Evolutionary conservation across 2,797 vertebrate species (phyloP), one percentile per base, ranked within the genome.

Genomic region (Alca torda): DNA sequence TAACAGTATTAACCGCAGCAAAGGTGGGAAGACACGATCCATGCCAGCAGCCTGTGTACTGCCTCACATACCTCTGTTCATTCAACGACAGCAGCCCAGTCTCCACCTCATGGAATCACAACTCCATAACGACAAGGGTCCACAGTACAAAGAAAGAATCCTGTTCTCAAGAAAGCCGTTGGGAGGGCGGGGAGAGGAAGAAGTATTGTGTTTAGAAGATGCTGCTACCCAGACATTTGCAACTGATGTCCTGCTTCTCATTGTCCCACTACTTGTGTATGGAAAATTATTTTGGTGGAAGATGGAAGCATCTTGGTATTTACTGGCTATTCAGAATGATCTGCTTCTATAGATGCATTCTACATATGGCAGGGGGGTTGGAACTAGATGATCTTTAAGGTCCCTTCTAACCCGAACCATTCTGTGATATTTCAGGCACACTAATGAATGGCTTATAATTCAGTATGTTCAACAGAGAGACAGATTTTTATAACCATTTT

Each of bases 51-150:
- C 53, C 23, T 20, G 3, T 18, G 64, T 25, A 7, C 51, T 45
- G 67, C 48, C 48, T 75, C 57, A 28, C 7, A 25, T 4, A 4
- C 21, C 45, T 69, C 10, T 1, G 41, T 6, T 81, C 20, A 30
- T 8, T 13, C 8, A 5, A 31, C 35, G 14, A 30, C 15, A 72
- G 33, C n/a, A 21, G 4, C 16, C 7, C 46, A 28, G 30, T 3
- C 54, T 56, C n/a, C 45, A 56, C 1, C 12, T 8, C 50, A 60
- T 0, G 0, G 7, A 35, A 64, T 26, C 41, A 60, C 63, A 80
- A 43, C 31, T 51, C 46, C 41, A 28, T 11, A 51, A 1, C 1
- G 5, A 37, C 16, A 84, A 37, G 8, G 7, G 48, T 50, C 30
- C 26, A 10, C 0, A 30, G 13, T 0, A 65, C n/a, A 70, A 89